Evolutionary conservation across 53 echinoderm and acorn worm genomes (phyloP), one percentile per base, ranked within the genome.

Genomic region (Astropecten irregularis): DNA sequence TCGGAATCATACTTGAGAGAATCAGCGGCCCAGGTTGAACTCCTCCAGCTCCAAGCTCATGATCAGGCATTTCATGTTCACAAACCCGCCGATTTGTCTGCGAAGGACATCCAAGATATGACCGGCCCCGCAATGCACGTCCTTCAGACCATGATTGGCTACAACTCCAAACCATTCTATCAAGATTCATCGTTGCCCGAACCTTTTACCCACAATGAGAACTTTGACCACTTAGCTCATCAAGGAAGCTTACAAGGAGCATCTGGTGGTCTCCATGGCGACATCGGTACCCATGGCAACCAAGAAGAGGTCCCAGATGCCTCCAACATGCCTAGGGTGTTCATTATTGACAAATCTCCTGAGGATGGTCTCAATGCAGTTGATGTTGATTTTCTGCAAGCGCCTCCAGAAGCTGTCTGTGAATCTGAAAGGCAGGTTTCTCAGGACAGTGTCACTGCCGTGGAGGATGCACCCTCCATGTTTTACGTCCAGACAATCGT

Each of bases 41-140:
- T 73, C 9, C 73, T 73, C 35, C 73, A 73, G 23, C 73, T 73
- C 22, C 54, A 73, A 54, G 36, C 50, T 50, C n/a, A n/a, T n/a
- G 18, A 35, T 19, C 71, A 71, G 32, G 4, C 58, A 42, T 42
- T 42, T 11, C 42, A 42, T 42, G 40, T 36, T 33, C 66, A 66
- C 16, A 34, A 15, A 66, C 21, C 66, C 33, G 21, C 66, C 7
- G 36, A 34, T 36, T 38, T 66, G 37, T 40, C 66, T 6, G 21
- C 36, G 21, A 19, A 66, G 36, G 66, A 36, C 9, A 13, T 61
- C 27, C 33, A 3, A 15, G 35, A 20, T 23, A 27, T 48, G 21
- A 35, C n/a, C n/a, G 15, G 54, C 22, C 36, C 54, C 4, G 52
- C 73, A 52, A 50, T 51, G 52, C 71, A 71, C 19, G 30, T 34